A percentile compares a stretch with the other conserved stretches of the same genome.
phyloP scores from a whole-genome alignment of 2,888 invertebrate genomes.

The Drosophila nr. fundita region DNA sequence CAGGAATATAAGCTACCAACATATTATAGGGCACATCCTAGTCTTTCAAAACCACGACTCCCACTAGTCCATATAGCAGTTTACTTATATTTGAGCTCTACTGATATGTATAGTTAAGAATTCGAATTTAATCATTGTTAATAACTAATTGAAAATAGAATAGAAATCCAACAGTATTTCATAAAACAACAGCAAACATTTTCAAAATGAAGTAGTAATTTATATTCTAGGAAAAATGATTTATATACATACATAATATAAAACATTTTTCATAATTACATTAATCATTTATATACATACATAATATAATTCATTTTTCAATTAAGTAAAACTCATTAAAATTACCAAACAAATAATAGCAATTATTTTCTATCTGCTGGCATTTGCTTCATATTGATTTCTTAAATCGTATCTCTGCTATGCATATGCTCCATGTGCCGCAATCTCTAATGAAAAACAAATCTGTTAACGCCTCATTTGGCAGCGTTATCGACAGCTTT shows the following conservation, averaged over 20 bases:
- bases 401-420: not conserved
- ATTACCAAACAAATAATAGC: not conserved
- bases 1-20: not conserved
- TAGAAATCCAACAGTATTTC: not conserved
- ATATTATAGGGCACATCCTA: not conserved
- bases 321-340: not conserved
- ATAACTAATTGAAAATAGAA: not conserved
- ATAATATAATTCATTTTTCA: too few relatives aligned
- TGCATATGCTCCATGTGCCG: conserved; percentile 4
- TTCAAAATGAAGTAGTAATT: not conserved
- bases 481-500: conserved; percentile 31
- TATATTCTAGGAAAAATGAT: not conserved
- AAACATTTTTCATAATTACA: too few relatives aligned
- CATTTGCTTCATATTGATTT: not conserved
- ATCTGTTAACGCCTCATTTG: conserved; percentile 54
- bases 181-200: not conserved
- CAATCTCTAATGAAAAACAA: conserved; percentile 55
- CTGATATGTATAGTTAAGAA: too few relatives aligned
- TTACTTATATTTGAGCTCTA: too few relatives aligned
- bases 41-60: too few relatives aligned
- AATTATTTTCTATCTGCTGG: not conserved
- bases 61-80: too few relatives aligned
- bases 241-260: too few relatives aligned
- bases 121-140: too few relatives aligned
- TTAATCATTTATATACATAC: too few relatives aligned